Evolutionary conservation across 2,888 invertebrate species (phyloP).

Genomic region (Meiosimyza platycephala): DNA sequence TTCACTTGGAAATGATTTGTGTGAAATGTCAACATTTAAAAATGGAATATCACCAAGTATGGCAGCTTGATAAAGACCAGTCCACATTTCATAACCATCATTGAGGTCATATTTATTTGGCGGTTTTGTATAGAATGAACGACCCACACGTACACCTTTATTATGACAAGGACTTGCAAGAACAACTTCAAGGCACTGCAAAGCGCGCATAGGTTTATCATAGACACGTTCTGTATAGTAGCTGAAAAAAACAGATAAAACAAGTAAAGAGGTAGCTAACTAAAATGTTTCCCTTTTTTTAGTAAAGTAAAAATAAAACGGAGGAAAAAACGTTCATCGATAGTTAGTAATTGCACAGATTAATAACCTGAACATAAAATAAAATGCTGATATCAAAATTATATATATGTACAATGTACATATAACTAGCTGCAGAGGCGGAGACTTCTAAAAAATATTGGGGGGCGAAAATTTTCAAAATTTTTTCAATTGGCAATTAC

Average conservation of each 20-base stretch:
- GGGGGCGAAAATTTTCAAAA: no score
- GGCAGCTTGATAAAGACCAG: constrained; percentile 93
- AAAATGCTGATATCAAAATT: no score
- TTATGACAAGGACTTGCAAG: constrained; percentile 69
- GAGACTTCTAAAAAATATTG: no score
- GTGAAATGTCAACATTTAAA: constrained; percentile 91
- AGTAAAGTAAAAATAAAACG: no score
- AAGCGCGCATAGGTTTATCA: constrained; percentile 65
- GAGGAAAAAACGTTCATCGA: no score
- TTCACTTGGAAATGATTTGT: constrained; percentile 80
- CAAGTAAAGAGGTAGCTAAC: no score
- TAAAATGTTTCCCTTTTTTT: no score
- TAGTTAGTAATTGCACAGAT: no score
- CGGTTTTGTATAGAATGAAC: constrained; percentile 81
- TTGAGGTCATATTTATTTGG: constrained; percentile 69
- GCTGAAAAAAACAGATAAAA: constrained; percentile 45
- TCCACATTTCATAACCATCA: constrained; percentile 90
- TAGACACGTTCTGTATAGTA: constrained; percentile 58
- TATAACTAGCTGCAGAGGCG: no score
- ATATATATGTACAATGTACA: no score
- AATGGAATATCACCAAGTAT: constrained; percentile 89
- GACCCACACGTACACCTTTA: constrained; percentile 59
- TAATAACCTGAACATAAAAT: no score
- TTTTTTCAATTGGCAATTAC: no score
- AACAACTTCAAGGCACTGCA: constrained; percentile 76